Evolutionary conservation across 2,797 vertebrate genomes (phyloP), one percentile per base, ranked within the genome.

Genomic region (Fundulus diaphanus): DNA sequence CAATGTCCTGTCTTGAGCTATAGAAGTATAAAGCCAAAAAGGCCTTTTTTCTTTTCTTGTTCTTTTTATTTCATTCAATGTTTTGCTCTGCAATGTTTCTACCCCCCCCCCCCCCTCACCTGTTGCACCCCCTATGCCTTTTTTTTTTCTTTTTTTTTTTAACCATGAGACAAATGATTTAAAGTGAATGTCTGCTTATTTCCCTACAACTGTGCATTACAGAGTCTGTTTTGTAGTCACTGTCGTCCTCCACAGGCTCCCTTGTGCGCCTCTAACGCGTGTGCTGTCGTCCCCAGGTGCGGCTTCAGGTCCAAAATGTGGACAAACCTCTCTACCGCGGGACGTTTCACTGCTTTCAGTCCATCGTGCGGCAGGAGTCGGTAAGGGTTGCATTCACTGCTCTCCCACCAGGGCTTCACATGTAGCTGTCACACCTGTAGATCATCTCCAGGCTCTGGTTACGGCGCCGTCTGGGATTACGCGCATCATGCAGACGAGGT

Each of bases 341-440:
- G 80, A 99, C 98, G 0, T 76, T 91, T 70, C 98, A 99, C 92
- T 99, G 98, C 92, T 99, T 99, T 93, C 96, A 97, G 90, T 96
- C 98, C 61, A 99, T 99, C 87, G 79, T 97, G 89, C 96, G 94
- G 46, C 98, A 99, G 85, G 98, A 99, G 92, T 96, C 97, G 66
- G 98, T 99, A 92, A 97, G 98, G 52, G 68, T 82, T 27, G 2
- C 8, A 11, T 6, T 66, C 22, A 12, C 24, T 42, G 2, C 16
- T 27, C 11, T n/a, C 24, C 52, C 3, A 1, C 52, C 12, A n/a
- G n/a, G 52, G 33, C 52, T 66, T 54, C 0, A 2, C 6, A 59
- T 27, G 24, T 33, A 20, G 63, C 24, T 52, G 42, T 78, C 57
- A 46, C 56, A 13, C 33, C 75, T 68, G 74, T 27, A 18, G 13